Evolutionary conservation across 2,113 vertebrate species (phyloP), one percentile per base, ranked within the genome.

Genomic region (Opisthocomus hoazin): DNA sequence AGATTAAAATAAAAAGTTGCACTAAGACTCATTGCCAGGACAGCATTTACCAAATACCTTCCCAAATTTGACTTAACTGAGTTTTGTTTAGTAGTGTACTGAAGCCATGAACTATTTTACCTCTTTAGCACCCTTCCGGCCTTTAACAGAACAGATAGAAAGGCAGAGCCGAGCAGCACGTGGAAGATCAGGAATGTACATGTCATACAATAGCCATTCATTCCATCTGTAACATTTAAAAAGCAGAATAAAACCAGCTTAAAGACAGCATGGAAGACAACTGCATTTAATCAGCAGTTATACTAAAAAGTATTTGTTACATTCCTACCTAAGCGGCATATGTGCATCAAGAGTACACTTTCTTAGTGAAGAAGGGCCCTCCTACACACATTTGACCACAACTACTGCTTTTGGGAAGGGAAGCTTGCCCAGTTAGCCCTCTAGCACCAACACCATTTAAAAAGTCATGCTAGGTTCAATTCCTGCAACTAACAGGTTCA

Each of bases 121-220:
- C 99, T 99, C 99, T 95, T 99, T 99, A 63, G 99, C 99, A 70
- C 99, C 99, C 91, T 99, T 99, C 66, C 99, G 98, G 90, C 99
- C 99, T 96, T 99, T 99, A 37, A 99, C 99, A 50, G 99, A 99
- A 96, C 99, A 99, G 97, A 99, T 99, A 51, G 99, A 99, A 56
- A 99, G 99, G 97, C 99, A 99, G 94, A 99, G 99, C 60, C 99
- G 98, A 93, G 99, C 99, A 56, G 99, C 99, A n/a, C 99, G 98
- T 19, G 99, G 99, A 84, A 99, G 98, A 87, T 99, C 99, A 77
- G 99, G 98, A 98, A 99, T 99, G 98, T 99, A 99, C 98, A 99
- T 99, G 64, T 99, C 99, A 70, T 99, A 99, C 39, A 98, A 97
- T 73, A 99, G 98, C 99, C 99, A 99, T 80, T 99, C 99, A 74